Conservation (phyloP, 2,797 vertebrate species). For the Rhinophrynus dorsalis region DNA sequence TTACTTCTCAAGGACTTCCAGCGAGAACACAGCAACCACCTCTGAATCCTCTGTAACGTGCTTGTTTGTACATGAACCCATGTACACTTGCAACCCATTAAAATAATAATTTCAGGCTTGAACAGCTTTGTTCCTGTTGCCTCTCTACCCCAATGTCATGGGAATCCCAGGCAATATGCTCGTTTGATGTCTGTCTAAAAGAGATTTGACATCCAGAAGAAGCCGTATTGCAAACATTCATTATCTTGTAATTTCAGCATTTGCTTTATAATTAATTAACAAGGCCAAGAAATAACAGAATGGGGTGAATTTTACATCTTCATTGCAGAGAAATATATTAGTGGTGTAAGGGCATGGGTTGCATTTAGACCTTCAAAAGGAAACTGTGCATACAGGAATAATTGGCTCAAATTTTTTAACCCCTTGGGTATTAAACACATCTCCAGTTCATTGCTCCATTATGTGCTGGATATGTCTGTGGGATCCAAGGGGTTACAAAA, state of each 20-base stretch:
- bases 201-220: slow-evolving; percentile 39
- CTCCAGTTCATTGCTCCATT: no score
- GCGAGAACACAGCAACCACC: slow-evolving; percentile 4
- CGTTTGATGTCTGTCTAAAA: slow-evolving; percentile 39
- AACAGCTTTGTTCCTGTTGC: slow-evolving; percentile 37
- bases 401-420: no score
- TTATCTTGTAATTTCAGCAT: slow-evolving; percentile 48
- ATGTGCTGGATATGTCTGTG: no score
- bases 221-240: slow-evolving; percentile 37
- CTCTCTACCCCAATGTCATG: slow-evolving; percentile 27
- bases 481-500: no score
- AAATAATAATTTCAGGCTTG: slow-evolving; percentile 61
- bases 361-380: no score
- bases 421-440: no score
- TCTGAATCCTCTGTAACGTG: slow-evolving; percentile 34
- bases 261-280: slow-evolving; percentile 49
- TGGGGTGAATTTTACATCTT: slow-evolving; percentile 28
- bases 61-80: slow-evolving; percentile 54
- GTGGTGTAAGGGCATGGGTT: not conserved
- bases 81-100: slow-evolving; percentile 57
- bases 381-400: no score
- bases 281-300: slow-evolving; percentile 35
- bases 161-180: slow-evolving; percentile 52
- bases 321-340: not conserved
- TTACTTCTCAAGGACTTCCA: slow-evolving; percentile 45